Evolutionary conservation across 2,797 vertebrate genomes (phyloP).

Genomic region (Hephaestus fuliginosus): DNA sequence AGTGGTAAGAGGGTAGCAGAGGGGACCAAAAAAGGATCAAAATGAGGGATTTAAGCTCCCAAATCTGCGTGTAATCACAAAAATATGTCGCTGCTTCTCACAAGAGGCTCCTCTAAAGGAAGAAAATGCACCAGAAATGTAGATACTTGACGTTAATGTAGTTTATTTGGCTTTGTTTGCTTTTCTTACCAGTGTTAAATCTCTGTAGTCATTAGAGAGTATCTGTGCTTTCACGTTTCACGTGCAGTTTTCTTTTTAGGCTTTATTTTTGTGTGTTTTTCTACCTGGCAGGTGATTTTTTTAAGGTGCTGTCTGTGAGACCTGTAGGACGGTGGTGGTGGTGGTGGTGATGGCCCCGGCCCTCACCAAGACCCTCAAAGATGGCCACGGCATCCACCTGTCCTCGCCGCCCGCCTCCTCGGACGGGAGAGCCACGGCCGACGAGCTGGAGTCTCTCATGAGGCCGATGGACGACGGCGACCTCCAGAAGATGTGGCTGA

Average conservation of each 20-base stretch:
- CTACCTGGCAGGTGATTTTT: constrained; percentile 14
- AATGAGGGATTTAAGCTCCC: no score
- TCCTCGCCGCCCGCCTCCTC: constrained; percentile 85
- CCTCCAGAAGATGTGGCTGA: constrained; percentile 84
- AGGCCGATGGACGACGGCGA: constrained; percentile 82
- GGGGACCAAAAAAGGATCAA: neutral
- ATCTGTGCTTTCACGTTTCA: no score
- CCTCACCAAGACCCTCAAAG: constrained; percentile 88
- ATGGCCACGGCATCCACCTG: constrained; percentile 89
- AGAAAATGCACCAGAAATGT: no score
- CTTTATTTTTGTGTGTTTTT: neutral
- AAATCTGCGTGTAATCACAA: neutral
- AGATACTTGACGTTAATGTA: neutral
- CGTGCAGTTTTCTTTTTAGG: neutral
- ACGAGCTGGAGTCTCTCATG: constrained; percentile 85
- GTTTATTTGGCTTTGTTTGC: no score
- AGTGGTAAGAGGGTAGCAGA: neutral
- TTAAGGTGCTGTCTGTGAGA: constrained; percentile 21
- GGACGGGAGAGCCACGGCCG: constrained; percentile 77
- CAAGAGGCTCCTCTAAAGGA: neutral
- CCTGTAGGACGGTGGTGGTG: no score
- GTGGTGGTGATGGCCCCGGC: constrained; percentile 87
- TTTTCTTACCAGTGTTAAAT: neutral
- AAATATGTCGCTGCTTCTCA: constrained; percentile 9
- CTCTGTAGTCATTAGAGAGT: neutral